Evolutionary conservation across 2,113 vertebrate species (phyloP).

Genomic region (Leptobrachium ailaonicum): DNA sequence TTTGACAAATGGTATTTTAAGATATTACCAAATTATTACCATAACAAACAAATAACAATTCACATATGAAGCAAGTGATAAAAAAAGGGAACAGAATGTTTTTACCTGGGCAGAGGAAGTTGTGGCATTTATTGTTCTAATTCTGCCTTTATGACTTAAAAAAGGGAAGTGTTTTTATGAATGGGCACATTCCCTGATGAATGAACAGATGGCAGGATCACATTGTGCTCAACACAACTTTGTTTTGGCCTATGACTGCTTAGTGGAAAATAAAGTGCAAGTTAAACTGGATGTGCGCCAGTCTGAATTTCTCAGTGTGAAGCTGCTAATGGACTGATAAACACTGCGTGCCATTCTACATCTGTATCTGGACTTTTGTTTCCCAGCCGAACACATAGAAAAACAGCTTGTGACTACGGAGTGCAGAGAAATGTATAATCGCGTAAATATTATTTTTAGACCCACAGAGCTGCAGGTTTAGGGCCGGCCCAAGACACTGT

Average conservation of each 20-base stretch:
- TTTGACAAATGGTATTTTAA: no score
- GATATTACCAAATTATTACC: no score
- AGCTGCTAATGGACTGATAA: conserved; percentile 5
- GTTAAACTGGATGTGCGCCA: background rate
- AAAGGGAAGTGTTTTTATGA: background rate
- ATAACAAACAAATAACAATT: no score
- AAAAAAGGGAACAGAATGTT: background rate
- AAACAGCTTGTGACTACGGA: no score
- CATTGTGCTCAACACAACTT: conserved; percentile 1
- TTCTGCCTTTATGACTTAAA: background rate
- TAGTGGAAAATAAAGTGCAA: conserved; percentile 17
- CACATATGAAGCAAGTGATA: background rate
- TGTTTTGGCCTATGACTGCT: background rate
- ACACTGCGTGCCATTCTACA: conserved; percentile 2
- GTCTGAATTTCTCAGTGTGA: background rate
- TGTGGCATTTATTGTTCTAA: background rate
- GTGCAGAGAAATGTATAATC: no score
- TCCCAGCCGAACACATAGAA: no score
- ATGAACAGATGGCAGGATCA: conserved; percentile 33
- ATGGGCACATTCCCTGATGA: conserved; percentile 3
- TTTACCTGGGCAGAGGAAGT: conserved; percentile 16
- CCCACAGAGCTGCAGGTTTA: no score
- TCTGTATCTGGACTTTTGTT: background rate
- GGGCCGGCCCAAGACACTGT: no score
- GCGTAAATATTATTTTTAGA: no score